Base-by-base conservation (phyloP, 2,888 invertebrate species). In the Athalia cordata region DNA sequence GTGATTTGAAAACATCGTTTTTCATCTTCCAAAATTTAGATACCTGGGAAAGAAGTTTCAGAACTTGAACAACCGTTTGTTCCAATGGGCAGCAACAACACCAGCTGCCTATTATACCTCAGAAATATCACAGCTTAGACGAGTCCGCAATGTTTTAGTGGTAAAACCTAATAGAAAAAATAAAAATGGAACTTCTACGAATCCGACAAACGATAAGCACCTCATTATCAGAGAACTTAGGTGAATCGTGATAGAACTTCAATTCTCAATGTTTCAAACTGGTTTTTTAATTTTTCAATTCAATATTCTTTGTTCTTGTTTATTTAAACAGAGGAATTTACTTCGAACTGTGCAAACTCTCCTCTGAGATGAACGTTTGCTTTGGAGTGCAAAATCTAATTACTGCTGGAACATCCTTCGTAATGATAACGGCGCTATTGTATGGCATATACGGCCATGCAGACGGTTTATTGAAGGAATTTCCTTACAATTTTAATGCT, bases 301-400 rank as follows among this genome's bases (percentile, higher is more conserved):
- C 29, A 29, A n/a, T n/a, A n/a, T n/a, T 29, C 2, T 29, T 29
- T 29, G 29, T 29, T n/a, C n/a, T 29, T 29, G 29, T 29, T 29
- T 29, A 29, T 29, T 29, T 29, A 29, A 29, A 29, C 29, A 29
- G 29, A 29, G 29, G 29, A 29, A 29, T 29, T 29, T 29, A 70
- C n/a, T 7, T 68, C 15, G 50, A 70, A 49, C 59, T 77, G 8
- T 50, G 55, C 6, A 57, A 47, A 7, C 8, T 77, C 3, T 13
- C 68, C n/a, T 15, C 9, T 11, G 29, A 9, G 6, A 68, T 77
- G 9, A 70, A 43, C 29, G 7, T n/a, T 49, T n/a, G 11, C 7
- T 61, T 67, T 47, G 77, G 68, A 13, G 7, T 77, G 11, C 77
- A 61, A 29, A 68, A 59, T 45, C 61, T 77, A 6, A 15, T 77